Evolutionary conservation across 2,888 invertebrate species (phyloP).

Genomic region (Lepidonotus clava): DNA sequence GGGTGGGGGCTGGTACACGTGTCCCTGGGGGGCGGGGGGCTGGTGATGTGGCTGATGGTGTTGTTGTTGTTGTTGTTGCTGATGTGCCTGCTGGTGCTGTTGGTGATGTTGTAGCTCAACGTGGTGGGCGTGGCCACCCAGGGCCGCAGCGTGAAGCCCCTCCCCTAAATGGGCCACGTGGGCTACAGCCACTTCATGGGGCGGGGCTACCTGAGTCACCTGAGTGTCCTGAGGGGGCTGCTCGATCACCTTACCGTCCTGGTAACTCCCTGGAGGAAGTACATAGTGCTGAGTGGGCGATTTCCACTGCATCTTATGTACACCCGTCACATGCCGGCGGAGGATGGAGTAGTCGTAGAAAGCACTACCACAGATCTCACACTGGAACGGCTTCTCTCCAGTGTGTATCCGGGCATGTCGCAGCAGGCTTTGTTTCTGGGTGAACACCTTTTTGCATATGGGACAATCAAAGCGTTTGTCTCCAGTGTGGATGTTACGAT

Average conservation of each 20-base stretch:
- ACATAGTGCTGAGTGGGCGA: constrained; percentile 37
- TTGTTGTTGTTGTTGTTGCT: background rate
- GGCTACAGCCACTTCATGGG: background rate
- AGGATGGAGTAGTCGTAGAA: constrained; percentile 48
- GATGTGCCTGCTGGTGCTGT: background rate
- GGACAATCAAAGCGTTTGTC: constrained; percentile 78
- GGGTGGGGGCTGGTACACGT: constrained; percentile 21
- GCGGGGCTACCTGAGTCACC: background rate
- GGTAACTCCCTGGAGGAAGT: constrained; percentile 15
- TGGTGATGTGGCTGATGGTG: background rate
- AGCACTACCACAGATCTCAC: constrained; percentile 45
- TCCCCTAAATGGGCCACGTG: constrained; percentile 2
- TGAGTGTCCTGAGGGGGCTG: background rate
- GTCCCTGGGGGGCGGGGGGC: background rate
- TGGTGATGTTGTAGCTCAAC: no score
- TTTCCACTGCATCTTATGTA: constrained; percentile 40
- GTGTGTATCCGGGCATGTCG: constrained; percentile 79
- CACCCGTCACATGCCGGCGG: constrained; percentile 19
- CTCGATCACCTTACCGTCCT: constrained; percentile 38
- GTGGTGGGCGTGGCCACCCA: background rate
- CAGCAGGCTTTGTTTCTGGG: constrained; percentile 80
- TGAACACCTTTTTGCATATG: constrained; percentile 80
- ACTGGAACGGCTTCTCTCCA: constrained; percentile 44
- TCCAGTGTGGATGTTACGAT: constrained; percentile 79
- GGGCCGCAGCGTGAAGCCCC: background rate